Evolutionary conservation across 2,113 vertebrate genomes (phyloP), one percentile per base, ranked within the genome.

Genomic region (Neogobius melanostomus): DNA sequence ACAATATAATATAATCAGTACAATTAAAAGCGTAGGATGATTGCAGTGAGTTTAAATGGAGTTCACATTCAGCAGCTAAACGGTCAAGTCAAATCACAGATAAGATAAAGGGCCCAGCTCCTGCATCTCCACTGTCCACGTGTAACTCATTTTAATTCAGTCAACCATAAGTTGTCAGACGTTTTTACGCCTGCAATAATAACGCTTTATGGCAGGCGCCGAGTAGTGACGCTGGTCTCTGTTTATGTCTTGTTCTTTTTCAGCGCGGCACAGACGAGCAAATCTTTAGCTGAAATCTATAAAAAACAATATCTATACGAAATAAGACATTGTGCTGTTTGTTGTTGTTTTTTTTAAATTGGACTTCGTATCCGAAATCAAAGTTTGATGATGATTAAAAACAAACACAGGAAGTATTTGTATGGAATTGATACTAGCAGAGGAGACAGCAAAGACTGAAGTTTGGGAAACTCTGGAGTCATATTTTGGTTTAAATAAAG

Each of bases 191-290:
- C 60, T 44, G 6, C 53, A 46, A 68, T 82, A 72, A 76, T 72
- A 79, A 78, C 70, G 79, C 75, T 81, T 85, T 62, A 82, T 72
- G 50, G 72, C 61, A 45, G 79, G 61, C 69, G 61, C 72, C 83
- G 74, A 76, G 47, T 66, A 64, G 66, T 64, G 66, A 72, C 16
- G 76, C 45, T 42, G 7, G 56, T 49, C 21, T 72, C 53, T 81
- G 54, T 87, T 87, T 82, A 79, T 82, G 63, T 36, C 69, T 50
- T 53, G 68, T 56, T 75, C 51, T 60, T 64, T 59, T 72, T 68
- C 47, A 48, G 15, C 21, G 46, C 36, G 8, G 59, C 66, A 68
- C 42, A 68, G 67, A 11, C 9, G 53, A 56, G 53, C 53, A 56
- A 56, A 56, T 56, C 17, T 36, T 36, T 36, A 36, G 28, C 28